phyloP scores from a whole-genome alignment of 1,140 invertebrate species.

The Forficula auricularia region DNA sequence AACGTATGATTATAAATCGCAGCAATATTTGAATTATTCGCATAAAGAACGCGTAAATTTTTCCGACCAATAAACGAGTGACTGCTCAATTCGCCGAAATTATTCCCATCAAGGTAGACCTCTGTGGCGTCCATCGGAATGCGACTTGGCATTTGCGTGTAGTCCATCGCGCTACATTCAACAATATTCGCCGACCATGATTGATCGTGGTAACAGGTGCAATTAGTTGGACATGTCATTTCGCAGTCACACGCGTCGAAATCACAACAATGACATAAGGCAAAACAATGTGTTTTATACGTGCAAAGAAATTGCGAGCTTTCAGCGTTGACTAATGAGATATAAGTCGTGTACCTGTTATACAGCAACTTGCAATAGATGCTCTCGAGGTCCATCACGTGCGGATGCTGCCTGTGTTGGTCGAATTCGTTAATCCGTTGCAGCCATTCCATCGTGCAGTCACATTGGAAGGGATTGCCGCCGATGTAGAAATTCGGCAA shows the following conservation, averaged over 20 bases:
- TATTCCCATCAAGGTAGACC: conserved; percentile 80
- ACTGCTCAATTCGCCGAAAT: conserved; percentile 66
- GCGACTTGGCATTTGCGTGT: conserved; percentile 60
- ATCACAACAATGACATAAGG: conserved; percentile 83
- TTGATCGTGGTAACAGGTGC: conserved; percentile 85
- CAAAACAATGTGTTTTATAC: conserved; percentile 84
- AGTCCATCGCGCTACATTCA: conserved; percentile 66
- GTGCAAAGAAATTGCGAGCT: conserved; percentile 78
- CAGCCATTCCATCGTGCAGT: conserved; percentile 77
- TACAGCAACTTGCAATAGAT: conserved; percentile 81
- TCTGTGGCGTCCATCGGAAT: conserved; percentile 91
- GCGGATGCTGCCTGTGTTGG: conserved; percentile 61
- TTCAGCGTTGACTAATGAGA: conserved; percentile 66
- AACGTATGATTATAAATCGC: conserved; percentile 77
- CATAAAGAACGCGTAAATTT: conserved; percentile 65
- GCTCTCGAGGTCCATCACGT: conserved; percentile 76
- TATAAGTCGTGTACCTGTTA: conserved; percentile 58
- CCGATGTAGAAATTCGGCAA: conserved; percentile 74
- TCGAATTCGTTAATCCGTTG: conserved; percentile 51
- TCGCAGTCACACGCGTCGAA: conserved; percentile 89
- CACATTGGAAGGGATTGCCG: conserved; percentile 71
- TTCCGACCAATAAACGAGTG: conserved; percentile 83
- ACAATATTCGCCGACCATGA: conserved; percentile 86
- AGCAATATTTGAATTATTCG: conserved; percentile 74
- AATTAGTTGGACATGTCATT: conserved; percentile 86